Percentiles rank a stretch among this genome's conserved stretches.
phyloP scores from a whole-genome alignment of 2,888 invertebrate genomes.

The Deilephila porcellus region DNA sequence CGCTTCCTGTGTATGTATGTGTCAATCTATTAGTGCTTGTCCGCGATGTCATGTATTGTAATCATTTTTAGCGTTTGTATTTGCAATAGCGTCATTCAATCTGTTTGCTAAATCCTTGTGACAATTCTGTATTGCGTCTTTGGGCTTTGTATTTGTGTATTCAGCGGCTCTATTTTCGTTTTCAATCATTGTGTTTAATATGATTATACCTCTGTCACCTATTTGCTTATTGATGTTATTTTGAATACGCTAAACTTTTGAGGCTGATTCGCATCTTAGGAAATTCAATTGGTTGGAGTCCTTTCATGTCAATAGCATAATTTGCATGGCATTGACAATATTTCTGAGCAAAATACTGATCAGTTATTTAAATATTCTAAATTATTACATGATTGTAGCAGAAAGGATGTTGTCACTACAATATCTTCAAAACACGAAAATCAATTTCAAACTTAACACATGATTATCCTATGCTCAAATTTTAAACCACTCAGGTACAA shows the following conservation, averaged over 20 bases:
- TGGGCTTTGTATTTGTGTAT: not conserved
- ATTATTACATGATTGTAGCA: too few relatives aligned
- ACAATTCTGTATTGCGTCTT: constrained; percentile 1
- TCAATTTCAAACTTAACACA: not conserved
- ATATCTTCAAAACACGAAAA: not conserved
- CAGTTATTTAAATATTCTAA: too few relatives aligned
- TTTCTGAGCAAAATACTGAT: too few relatives aligned
- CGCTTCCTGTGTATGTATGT: constrained; percentile 46
- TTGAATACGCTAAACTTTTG: too few relatives aligned
- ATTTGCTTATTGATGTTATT: too few relatives aligned
- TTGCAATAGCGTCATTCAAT: constrained; percentile 3
- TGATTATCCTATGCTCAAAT: constrained; percentile 3
- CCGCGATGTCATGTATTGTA: constrained; percentile 18
- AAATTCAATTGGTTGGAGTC: too few relatives aligned
- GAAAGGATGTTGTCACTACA: too few relatives aligned
- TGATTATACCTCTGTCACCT: not conserved
- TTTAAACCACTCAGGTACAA: not conserved
- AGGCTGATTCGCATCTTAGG: too few relatives aligned
- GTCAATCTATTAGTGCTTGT: not conserved
- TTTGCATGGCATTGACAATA: too few relatives aligned
- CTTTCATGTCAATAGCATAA: too few relatives aligned
- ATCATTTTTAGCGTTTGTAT: constrained; percentile 1
- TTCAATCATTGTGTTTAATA: too few relatives aligned
- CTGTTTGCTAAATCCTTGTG: not conserved
- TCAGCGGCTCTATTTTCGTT: not conserved